Conservation (phyloP, 2,888 invertebrate genomes). For the Cosmia trapezina region DNA sequence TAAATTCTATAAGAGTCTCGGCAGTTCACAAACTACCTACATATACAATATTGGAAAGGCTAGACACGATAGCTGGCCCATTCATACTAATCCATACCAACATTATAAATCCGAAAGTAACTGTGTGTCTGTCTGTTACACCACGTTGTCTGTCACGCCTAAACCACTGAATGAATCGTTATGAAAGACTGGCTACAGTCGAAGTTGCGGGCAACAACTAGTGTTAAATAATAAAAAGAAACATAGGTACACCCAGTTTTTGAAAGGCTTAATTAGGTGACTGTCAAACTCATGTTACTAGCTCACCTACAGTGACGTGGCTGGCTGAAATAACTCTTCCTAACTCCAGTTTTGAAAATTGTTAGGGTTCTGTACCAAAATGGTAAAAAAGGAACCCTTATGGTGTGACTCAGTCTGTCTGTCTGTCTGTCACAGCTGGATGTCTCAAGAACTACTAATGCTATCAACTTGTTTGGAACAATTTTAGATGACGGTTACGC, state of each 20-base stretch:
- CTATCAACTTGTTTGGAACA: no score
- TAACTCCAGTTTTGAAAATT: neutral
- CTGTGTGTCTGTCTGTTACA: neutral
- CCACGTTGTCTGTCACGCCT: no score
- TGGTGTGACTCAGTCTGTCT: no score
- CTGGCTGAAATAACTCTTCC: neutral
- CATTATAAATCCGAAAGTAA: neutral
- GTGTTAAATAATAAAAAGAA: neutral
- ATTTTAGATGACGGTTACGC: no score
- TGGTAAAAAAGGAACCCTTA: no score
- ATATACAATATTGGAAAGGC: neutral
- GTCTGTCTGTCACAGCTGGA: no score
- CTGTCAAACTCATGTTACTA: neutral
- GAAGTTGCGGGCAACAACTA: neutral
- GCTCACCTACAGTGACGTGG: neutral
- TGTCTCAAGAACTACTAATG: no score
- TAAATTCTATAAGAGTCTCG: neutral
- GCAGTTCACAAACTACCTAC: neutral
- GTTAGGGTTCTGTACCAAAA: no score
- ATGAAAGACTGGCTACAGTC: neutral
- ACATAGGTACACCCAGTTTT: neutral
- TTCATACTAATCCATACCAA: neutral
- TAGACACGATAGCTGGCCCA: neutral
- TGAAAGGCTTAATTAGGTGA: neutral
- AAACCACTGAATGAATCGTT: neutral